Evolutionary conservation across 2,888 invertebrate species (phyloP).

Genomic region (Miltochrista miniata): DNA sequence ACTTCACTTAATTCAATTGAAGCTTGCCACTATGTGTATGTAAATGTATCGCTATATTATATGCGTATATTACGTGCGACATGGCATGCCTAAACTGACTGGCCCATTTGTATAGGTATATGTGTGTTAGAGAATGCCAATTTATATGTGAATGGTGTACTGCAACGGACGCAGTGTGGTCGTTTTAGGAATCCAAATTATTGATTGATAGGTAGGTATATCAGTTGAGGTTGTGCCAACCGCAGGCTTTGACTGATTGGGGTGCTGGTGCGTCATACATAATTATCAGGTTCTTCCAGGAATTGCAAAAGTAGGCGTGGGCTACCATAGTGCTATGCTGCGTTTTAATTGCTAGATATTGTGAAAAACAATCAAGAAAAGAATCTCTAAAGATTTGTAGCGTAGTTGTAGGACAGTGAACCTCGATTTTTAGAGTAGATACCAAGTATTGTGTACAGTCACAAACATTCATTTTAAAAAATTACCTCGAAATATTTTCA

Average conservation of each 20-base stretch:
- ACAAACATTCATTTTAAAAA: too few relatives aligned
- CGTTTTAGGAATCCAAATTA: slow-evolving; percentile 38
- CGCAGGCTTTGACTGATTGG: not conserved
- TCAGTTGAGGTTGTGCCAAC: slow-evolving; percentile 1
- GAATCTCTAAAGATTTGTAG: too few relatives aligned
- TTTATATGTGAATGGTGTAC: slow-evolving; percentile 40
- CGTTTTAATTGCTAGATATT: too few relatives aligned
- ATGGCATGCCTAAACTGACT: too few relatives aligned
- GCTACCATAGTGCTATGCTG: too few relatives aligned
- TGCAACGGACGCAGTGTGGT: slow-evolving; percentile 39
- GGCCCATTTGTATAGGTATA: slow-evolving; percentile 8
- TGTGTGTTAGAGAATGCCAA: not conserved
- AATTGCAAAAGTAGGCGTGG: too few relatives aligned
- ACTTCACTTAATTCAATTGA: slow-evolving; percentile 36
- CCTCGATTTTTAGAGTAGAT: too few relatives aligned
- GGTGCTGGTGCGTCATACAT: not conserved
- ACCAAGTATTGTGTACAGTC: too few relatives aligned
- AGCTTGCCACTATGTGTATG: slow-evolving; percentile 23
- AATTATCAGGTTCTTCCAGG: too few relatives aligned
- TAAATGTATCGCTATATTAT: slow-evolving; percentile 1
- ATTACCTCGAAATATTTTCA: too few relatives aligned
- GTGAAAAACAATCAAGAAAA: too few relatives aligned
- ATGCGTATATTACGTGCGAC: not conserved
- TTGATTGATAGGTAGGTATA: slow-evolving; percentile 13
- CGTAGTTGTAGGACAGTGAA: too few relatives aligned